Percentiles rank a stretch among this genome's conserved stretches.
These are phyloP conservation scores for Myrmecophaga tridactyla DNA, from an alignment of 2,113 vertebrate species.

Conservation along the genomic window DNA sequence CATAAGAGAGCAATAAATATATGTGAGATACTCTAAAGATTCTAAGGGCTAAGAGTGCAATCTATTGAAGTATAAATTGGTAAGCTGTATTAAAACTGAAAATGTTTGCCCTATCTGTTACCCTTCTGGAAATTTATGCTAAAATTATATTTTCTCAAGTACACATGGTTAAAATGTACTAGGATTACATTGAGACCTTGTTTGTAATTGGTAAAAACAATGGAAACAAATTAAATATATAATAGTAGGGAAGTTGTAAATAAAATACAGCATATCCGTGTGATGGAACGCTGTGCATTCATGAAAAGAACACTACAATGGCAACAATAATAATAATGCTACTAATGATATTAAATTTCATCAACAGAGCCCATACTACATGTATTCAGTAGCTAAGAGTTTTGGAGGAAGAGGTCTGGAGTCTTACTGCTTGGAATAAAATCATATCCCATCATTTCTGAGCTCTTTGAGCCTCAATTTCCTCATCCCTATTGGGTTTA, in stretches of 20 bases:
- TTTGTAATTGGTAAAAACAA: neutral
- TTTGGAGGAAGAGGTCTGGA: neutral
- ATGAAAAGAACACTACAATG: neutral
- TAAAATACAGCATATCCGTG: too few relatives aligned
- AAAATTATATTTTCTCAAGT: neutral
- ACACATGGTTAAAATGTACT: neutral
- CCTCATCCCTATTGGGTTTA: too few relatives aligned
- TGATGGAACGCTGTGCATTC: neutral
- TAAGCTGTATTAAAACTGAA: neutral
- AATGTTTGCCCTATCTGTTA: neutral
- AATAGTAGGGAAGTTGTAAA: neutral
- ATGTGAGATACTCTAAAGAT: neutral
- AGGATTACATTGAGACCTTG: neutral
- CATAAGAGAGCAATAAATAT: neutral
- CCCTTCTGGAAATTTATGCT: neutral
- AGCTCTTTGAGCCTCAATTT: too few relatives aligned
- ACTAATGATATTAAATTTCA: neutral
- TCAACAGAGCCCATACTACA: neutral
- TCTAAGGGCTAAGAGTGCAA: neutral
- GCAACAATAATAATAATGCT: neutral
- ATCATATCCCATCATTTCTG: too few relatives aligned
- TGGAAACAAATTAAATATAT: neutral
- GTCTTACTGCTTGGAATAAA: too few relatives aligned
- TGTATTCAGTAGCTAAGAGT: neutral
- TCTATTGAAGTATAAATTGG: neutral